Evolutionary conservation across 2,888 invertebrate species (phyloP), one percentile per base, ranked within the genome.

Genomic region (Timandra comae): DNA sequence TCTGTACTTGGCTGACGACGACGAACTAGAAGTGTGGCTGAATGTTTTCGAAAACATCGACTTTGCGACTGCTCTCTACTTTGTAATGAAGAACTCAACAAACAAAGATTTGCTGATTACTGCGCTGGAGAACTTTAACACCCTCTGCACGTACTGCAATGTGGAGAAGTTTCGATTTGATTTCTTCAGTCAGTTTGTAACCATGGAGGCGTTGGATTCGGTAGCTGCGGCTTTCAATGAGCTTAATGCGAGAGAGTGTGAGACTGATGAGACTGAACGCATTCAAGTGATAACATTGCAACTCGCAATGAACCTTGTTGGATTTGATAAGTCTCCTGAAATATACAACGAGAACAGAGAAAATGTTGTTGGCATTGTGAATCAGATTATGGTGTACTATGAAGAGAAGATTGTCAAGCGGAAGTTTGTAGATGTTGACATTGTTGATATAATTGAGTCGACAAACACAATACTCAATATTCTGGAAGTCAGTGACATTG

Each of bases 1-100:
- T 44, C 61, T 89, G 11, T 86, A 84, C 51, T 40, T 66, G 10
- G 63, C 74, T 1, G 62, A 78, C 35, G 64, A 67, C 2, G 64
- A 81, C 33, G 72, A 88, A 41, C 65, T 88, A 25, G 57, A 66
- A 21, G 52, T 66, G 46, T 87, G 84, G 80, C 80, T 88, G 59
- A 63, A 68, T 29, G 60, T 81, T 27, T 88, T 89, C 34, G 61
- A 69, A 20, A 76, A 72, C 29, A 67, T 73, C 21, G 77, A 85
- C 13, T 87, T 90, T 40, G 78, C 90, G 0, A 77, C 87, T 27
- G 86, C 89, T 44, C 66, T 94, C 25, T 88, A 87, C 43, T 94
- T 91, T 58, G 92, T 95, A 43, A 71, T 96, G 35, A 87, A 86
- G 33, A 94, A 92, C 67, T 94, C 94, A 0, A 89, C 90, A 7